Evolutionary conservation across 2,113 vertebrate genomes (phyloP), one percentile per base, ranked within the genome.

Genomic region (Lycaon pictus): DNA sequence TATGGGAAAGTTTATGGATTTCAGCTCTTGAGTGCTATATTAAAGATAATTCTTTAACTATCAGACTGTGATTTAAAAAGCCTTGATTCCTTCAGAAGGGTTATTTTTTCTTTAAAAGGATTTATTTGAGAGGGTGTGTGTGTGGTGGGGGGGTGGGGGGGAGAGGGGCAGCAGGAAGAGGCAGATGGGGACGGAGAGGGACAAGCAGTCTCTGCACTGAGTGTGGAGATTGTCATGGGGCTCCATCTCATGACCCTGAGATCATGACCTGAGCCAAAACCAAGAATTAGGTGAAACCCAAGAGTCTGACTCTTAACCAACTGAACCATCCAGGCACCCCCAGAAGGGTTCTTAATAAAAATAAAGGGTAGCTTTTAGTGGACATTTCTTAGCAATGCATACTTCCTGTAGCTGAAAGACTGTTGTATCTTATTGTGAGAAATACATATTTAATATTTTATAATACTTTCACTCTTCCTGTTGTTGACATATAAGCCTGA

Each of bases 391-490:
- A 89, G 43, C 53, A 81, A 65, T 25, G 58, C 13, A 35, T 17
- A 60, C 53, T 82, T 92, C 29, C 51, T 77, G 3, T 37, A 63
- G 43, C 72, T 74, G 48, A 35, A 5, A 60, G 65, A 92, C 35
- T 80, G 77, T 94, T 77, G 13, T 72, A n/a, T 85, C 65, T 92
- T 93, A 37, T 19, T 58, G 37, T 92, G 48, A 95, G 67, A 63
- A 95, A 63, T 69, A 7, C 11, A 65, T 77, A 60, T 69, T 88
- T 63, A 71, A 82, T 93, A 72, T 90, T 96, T 92, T 94, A 7
- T 90, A 69, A 13, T 15, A 56, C 71, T 63, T 92, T 93, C 91
- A 67, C 29, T 72, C 95, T 84, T 80, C 7, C 27, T 92, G 2
- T 80, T 79, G 10, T 94, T 83, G 89, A 80, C 60, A 71, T 86